Base-by-base conservation (phyloP, 2,888 invertebrate genomes). In the Alloscopus bannaensis region DNA sequence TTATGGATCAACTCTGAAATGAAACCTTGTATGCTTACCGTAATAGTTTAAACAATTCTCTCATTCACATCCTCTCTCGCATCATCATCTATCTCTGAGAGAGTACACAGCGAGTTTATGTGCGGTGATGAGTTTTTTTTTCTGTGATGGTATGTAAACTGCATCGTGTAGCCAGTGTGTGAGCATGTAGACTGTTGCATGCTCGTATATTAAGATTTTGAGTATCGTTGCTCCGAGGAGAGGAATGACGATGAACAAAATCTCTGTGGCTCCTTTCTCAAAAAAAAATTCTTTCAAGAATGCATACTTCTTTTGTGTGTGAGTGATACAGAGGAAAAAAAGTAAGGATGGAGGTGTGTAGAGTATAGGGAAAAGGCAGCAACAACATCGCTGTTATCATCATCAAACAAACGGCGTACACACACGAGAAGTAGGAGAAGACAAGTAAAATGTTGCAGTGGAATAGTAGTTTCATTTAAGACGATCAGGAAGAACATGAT, bases 261-360 rank as follows among this genome's bases (percentile, higher is more conserved):
- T 77, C 69, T 57, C 24, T 69, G 60, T 70, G 70, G 70, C 70
- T 78, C 66, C 65, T 71, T 65, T 66, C n/a, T n/a, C 60, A 62
- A 78, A 78, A 78, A 77, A 76, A 79, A 68, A 62, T 42, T 78
- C 66, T 50, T 65, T 65, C 31, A 71, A 78, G 71, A 78, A 78
- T 78, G 78, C 78, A 66, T 78, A 71, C 68, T 59, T 66, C 59
- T 69, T 76, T 45, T 70, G 55, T 70, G 36, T 52, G n/a, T n/a
- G n/a, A n/a, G n/a, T 57, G 29, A 57, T 31, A 22, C 18, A 22
- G 50, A 50, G 22, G 20, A 22, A 50, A 20, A 50, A 50, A 31
- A 57, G 57, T 29, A 57, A 57, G 31, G 29, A 57, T n/a, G n/a
- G n/a, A n/a, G n/a, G n/a, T n/a, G 57, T 60, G 13, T 36, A 36